phyloP scores from a whole-genome alignment of 2,113 vertebrate species.

The Pseudopipra pipra region DNA sequence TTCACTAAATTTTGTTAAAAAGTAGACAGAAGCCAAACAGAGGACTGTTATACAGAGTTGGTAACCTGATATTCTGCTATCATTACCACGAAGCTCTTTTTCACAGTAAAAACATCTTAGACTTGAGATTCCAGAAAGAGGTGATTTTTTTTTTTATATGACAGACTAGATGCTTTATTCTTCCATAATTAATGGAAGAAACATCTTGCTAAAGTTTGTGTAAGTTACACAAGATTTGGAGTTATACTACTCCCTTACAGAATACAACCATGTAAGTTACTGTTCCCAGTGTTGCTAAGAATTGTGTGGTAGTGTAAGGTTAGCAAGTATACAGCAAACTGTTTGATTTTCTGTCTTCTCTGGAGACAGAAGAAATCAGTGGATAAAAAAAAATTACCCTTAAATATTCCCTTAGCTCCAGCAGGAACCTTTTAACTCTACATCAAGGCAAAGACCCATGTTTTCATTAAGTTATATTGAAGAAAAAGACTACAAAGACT shows the following conservation, averaged over 20 bases:
- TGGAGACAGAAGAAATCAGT: not conserved
- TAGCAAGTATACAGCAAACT: not conserved
- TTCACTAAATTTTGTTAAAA: slow-evolving; percentile 22
- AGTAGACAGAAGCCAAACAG: slow-evolving; percentile 40
- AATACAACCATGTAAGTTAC: not conserved
- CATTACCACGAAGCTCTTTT: slow-evolving; percentile 31
- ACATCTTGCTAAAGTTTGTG: slow-evolving; percentile 3
- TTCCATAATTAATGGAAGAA: not conserved
- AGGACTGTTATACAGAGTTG: not conserved
- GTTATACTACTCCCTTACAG: not conserved
- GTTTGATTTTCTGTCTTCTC: not conserved
- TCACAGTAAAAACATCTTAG: slow-evolving; percentile 18
- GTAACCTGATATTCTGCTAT: slow-evolving; percentile 50
- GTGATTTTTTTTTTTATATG: not conserved
- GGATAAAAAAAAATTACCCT: not conserved
- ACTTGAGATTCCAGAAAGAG: slow-evolving; percentile 23
- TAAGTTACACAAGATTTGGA: not conserved
- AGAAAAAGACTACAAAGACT: not conserved
- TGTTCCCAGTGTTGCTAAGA: not conserved
- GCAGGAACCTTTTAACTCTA: not conserved
- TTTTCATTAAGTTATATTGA: not conserved
- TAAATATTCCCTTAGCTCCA: not conserved
- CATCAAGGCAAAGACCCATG: not conserved
- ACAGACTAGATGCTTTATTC: slow-evolving; percentile 40
- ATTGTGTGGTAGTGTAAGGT: not conserved